Evolutionary conservation across 2,113 vertebrate genomes (phyloP).

Genomic region (Leuciscus idus): DNA sequence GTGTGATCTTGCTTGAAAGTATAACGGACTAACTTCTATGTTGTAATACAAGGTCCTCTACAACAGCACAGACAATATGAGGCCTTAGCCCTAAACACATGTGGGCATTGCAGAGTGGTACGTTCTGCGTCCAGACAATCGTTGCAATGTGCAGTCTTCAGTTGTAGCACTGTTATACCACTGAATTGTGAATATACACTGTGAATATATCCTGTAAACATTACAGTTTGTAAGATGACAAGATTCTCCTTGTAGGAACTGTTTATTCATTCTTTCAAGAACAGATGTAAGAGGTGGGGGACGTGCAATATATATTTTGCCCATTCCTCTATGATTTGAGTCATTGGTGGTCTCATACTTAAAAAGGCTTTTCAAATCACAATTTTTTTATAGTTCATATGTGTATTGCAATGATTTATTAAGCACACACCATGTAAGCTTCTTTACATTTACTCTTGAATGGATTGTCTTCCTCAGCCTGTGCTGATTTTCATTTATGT

Average conservation of each 20-base stretch:
- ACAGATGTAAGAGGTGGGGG: not conserved
- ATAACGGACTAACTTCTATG: not conserved
- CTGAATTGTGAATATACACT: conserved; percentile 9
- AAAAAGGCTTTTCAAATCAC: not conserved
- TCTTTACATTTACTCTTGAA: conserved; percentile 33
- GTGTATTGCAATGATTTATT: conserved; percentile 1
- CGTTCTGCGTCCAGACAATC: not conserved
- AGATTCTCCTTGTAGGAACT: conserved; percentile 2
- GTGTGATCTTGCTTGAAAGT: conserved; percentile 3
- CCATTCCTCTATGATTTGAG: not conserved
- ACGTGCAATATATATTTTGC: not conserved
- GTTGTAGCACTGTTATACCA: not conserved
- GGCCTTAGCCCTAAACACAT: not conserved
- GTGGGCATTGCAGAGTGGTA: not conserved
- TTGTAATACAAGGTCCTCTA: not conserved
- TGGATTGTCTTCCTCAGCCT: conserved; percentile 32
- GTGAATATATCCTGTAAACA: not conserved
- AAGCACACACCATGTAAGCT: not conserved
- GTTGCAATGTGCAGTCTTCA: not conserved
- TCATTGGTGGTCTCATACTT: not conserved
- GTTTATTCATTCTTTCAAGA: conserved; percentile 20
- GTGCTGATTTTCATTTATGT: conserved; percentile 34
- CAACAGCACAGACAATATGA: not conserved
- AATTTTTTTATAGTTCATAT: not conserved
- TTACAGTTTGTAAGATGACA: not conserved